Base-by-base conservation (phyloP, 1,140 invertebrate genomes). In the Cherax destructor region DNA sequence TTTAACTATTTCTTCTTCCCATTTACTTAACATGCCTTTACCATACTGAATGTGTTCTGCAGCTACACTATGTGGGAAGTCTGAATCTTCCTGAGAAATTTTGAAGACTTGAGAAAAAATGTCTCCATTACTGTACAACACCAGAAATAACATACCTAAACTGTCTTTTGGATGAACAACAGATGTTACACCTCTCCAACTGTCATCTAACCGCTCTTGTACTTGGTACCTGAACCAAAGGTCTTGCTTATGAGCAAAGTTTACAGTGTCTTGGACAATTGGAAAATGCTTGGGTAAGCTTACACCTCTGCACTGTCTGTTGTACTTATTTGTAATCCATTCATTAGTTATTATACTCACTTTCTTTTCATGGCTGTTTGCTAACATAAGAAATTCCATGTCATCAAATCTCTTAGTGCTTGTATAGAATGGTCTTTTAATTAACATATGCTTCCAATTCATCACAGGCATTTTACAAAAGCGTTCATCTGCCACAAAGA, bases 141-240 rank as follows among this genome's bases (percentile, higher is more conserved):
- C 59, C 10, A 83, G 24, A 47, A 83, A 83, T 16, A 59, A 61
- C 80, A 83, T 59, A 30, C 56, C 24, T n/a, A 4, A 9, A n/a
- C 52, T 59, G 47, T 52, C 24, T 4, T 52, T 59, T 59, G 24
- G 80, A 30, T 83, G 16, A 9, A 59, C 24, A 59, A 59, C 11
- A 21, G 80, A 56, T 24, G 52, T 16, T 11, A 83, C 47, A 83
- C 80, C 80, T 41, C 16, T 24, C 80, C 80, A 83, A 4, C 4
- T n/a, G 11, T 16, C 30, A 6, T 52, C 18, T 5, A 83, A 59
- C 24, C 80, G 18, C 0, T 83, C 80, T 10, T 41, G 24, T 9
- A 83, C 80, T 59, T 83, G 52, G 47, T 83, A 9, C 13, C 80
- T 61, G 61, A 83, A 83, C 80, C 80, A 83, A 13, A 83, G 80